Evolutionary conservation across 1,140 invertebrate species (phyloP), one percentile per base, ranked within the genome.

Genomic region (Cecropterus lyciades): DNA sequence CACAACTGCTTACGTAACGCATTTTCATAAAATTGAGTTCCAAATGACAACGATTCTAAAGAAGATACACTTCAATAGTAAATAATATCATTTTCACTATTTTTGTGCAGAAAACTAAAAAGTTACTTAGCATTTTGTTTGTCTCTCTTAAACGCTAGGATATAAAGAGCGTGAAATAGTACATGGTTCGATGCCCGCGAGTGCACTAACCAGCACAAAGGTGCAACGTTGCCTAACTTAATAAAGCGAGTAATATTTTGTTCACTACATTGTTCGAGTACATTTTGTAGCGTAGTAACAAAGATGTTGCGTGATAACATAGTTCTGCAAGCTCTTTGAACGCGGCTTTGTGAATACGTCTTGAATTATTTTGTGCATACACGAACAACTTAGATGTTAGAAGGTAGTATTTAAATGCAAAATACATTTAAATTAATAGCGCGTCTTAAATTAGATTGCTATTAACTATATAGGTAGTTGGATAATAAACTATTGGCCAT

Each of bases 191-290:
- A 43, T 43, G 13, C 7, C 37, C 37, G 37, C 10, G 11, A 40
- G 37, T 40, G 37, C 7, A 13, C 37, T n/a, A 40, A 43, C 27
- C 27, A 8, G 27, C 27, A 43, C 40, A 43, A 14, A 43, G 40
- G 40, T 43, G 40, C 13, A 43, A 14, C 13, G 40, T 43, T 43
- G 5, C 5, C 40, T 43, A 14, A 43, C n/a, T 43, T 43, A 43
- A 43, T 43, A 43, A 43, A 13, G n/a, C 40, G 13, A 6, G 40
- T 14, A 43, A 14, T 43, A 43, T 43, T 43, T 43, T 43, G 40
- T 43, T 43, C 11, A n/a, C 13, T 10, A 6, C 5, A 43, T 43
- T 43, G 40, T 43, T 43, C n/a, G 5, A 43, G 40, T 37, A 37
- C 11, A 37, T 37, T 37, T 10, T 37, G 9, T 33, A 11, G 0